Evolutionary conservation across 2,888 invertebrate genomes (phyloP), one percentile per base, ranked within the genome.

Genomic region (Eucera pruinosa): DNA sequence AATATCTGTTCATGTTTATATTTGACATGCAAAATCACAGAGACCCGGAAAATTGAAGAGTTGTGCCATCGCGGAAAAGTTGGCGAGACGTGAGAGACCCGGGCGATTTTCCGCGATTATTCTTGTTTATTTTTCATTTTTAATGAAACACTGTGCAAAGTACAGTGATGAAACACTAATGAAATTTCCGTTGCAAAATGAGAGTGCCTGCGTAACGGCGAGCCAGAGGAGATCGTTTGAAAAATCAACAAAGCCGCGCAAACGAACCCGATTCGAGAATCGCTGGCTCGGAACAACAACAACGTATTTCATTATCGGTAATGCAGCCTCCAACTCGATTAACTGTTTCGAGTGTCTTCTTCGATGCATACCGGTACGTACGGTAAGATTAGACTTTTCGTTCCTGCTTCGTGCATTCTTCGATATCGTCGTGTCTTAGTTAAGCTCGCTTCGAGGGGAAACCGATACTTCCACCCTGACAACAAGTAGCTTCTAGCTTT

Each of bases 381-480:
- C 43, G 27, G 33, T 20, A 43, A 73, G 72, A 73, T 78, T 76
- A 78, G 71, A 73, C 62, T 62, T 78, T 69, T 78, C 75, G 62
- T 52, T 62, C 43, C 66, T 61, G 55, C 55, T 39, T 47, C 54
- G n/a, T 20, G 15, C 67, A 58, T 74, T 61, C 66, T 43, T 58
- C 47, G 23, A 23, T 20, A 2, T 15, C 23, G 13, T 20, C 43
- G 55, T 58, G 58, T 45, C 66, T 50, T 36, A 57, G 57, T 52
- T 67, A 54, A 55, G 55, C 45, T 66, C 41, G 57, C 61, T 57
- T 52, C 60, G 45, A 45, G 47, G 60, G 57, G 62, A 73, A 82
- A 80, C 75, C 45, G 71, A 85, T 76, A 78, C 76, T 58, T 68
- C 58, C 47, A 67, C 55, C 68, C 61, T 39, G 52, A 80, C 67